Base-by-base conservation (phyloP, 2,797 vertebrate genomes). In the Gambelia wislizenii region DNA sequence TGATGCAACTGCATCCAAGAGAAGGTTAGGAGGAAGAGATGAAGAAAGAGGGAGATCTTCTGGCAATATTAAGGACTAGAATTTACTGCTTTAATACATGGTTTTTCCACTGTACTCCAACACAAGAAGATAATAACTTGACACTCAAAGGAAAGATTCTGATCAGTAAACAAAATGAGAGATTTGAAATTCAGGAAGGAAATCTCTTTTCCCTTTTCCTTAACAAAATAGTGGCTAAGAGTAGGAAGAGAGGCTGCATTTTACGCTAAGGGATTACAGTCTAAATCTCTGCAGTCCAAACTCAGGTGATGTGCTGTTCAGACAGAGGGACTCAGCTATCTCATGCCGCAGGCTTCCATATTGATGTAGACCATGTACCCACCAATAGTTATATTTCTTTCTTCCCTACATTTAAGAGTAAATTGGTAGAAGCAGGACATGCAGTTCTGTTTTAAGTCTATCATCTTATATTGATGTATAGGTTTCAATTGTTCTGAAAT, bases 1-100 rank as follows among this genome's bases (percentile, higher is more conserved):
- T 22, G 70, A 7, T n/a, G 93, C 80, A 54, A 91, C 70, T 4
- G 36, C 72, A 52, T 14, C 78, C 25, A 64, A 89, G 64, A 42
- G 72, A 76, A 72, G 3, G 10, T 22, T 13, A 3, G 30, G 64
- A 5, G 56, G 16, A 20, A 59, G 20, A 59, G 16, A 59, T 6
- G 4, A 20, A 59, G 56, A 59, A 20, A 59, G 20, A 59, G 20
- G 20, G 36, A 83, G 44, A 67, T 33, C 42, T n/a, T 76, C 52
- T 54, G 7, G 18, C 12, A 82, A n/a, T 59, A 44, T 10, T 44
- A 74, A 25, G n/a, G 69, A 47, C 27, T 89, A n/a, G 6, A 88
- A 54, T 4, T 25, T 36, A 27, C 59, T 16, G 33, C 8, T 84
- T 44, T 33, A 14, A 69, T 3, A 59, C 83, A 87, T 64, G 88